Conservation (phyloP, 1,140 invertebrate species). For the Drosophila insularis region DNA sequence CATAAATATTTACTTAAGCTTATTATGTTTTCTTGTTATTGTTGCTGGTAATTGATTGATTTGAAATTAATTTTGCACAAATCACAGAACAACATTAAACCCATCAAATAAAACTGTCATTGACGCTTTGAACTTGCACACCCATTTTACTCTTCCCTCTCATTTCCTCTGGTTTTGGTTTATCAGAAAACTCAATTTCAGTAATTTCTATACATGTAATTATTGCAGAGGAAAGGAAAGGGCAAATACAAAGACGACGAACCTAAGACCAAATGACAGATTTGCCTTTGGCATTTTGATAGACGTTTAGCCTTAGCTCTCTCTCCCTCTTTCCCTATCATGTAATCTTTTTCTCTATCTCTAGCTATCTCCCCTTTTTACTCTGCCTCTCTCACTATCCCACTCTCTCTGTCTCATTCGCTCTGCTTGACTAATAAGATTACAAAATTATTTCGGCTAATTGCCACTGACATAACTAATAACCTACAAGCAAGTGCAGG, state of each 20-base stretch:
- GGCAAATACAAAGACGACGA: too few relatives aligned
- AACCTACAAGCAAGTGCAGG: constrained; percentile 17
- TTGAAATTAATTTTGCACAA: constrained; percentile 25
- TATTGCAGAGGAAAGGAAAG: neutral
- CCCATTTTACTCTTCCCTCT: too few relatives aligned
- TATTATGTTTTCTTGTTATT: constrained; percentile 17
- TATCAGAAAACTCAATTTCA: neutral
- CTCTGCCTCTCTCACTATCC: neutral
- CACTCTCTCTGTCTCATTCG: neutral
- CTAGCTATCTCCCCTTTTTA: neutral
- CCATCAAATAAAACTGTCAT: constrained; percentile 17
- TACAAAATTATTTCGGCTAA: constrained; percentile 32
- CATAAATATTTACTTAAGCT: constrained; percentile 25
- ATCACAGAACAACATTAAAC: constrained; percentile 3
- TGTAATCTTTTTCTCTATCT: neutral
- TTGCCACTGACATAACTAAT: constrained; percentile 36
- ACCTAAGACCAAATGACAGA: neutral
- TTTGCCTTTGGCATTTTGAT: constrained; percentile 12
- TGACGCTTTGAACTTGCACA: neutral
- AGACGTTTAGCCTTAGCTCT: constrained; percentile 9
- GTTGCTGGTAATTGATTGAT: constrained; percentile 16
- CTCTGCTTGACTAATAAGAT: constrained; percentile 26
- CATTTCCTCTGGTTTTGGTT: neutral
- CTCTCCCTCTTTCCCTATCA: neutral
- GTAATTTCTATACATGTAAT: constrained; percentile 21